Conservation (phyloP, 2,888 invertebrate species). For the Xanthorhoe designata region DNA sequence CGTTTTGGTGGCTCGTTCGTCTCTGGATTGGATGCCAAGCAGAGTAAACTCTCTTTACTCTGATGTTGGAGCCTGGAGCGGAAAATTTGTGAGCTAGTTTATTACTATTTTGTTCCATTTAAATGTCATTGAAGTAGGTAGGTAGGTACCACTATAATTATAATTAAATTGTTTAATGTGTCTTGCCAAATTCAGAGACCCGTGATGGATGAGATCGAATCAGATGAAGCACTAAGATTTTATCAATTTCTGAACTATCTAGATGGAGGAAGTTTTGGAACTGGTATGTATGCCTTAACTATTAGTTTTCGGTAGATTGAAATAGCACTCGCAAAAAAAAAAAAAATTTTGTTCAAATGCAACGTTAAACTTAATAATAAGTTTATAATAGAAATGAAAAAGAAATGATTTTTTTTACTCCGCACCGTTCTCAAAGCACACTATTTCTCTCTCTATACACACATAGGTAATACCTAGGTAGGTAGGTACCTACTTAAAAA, state of each 20-base stretch:
- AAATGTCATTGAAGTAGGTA: neutral
- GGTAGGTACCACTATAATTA: no score
- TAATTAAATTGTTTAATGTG: no score
- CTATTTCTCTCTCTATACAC: no score
- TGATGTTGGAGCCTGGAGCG: constrained; percentile 82
- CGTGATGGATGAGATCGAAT: constrained; percentile 82
- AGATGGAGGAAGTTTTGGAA: constrained; percentile 81
- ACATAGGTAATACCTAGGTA: no score
- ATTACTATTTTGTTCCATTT: no score
- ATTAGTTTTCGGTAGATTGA: neutral
- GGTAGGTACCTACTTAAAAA: no score
- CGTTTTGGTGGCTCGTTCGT: constrained; percentile 74
- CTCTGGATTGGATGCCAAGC: constrained; percentile 81
- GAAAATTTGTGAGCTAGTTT: constrained; percentile 81
- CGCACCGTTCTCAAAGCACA: no score
- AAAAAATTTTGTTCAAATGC: no score
- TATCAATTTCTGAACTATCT: constrained; percentile 81
- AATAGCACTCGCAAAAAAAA: no score
- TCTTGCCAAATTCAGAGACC: constrained; percentile 62
- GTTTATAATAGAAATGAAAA: no score
- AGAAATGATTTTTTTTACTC: no score
- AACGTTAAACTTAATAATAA: no score
- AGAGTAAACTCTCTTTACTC: constrained; percentile 79
- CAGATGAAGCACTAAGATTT: constrained; percentile 78
- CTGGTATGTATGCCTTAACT: constrained; percentile 56